Evolutionary conservation across 2,113 vertebrate genomes (phyloP), one percentile per base, ranked within the genome.

Genomic region (Eulemur rufifrons): DNA sequence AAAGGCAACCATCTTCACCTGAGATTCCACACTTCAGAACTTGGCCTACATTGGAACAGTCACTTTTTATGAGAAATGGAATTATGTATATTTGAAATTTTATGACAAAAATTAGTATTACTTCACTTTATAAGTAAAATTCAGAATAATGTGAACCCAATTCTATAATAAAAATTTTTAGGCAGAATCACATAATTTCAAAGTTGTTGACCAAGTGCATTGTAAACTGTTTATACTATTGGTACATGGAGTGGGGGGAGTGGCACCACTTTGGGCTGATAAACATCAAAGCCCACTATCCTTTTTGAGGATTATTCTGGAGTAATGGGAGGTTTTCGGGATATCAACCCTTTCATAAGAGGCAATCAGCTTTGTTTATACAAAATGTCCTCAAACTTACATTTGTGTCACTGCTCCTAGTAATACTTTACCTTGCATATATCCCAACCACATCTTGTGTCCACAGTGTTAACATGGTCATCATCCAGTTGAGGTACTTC

Each of bases 21-120:
- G 45, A 80, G 37, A 78, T 86, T 34, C 11, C 11, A 68, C 11
- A 29, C 63, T 81, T 88, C 37, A 93, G 52, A 92, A 39, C 20
- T 52, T 47, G 34, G 42, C 42, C 23, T 93, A 6, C 10, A 32
- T 59, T 32, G 52, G 15, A 85, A 47, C 5, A 39, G 52, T 82
- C 73, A 66, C 20, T 63, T 86, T 93, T 86, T 52, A 39, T 66
- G n/a, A 90, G 81, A 86, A 54, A 25, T 88, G 10, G 64, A 94
- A 66, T 66, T 77, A 83, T 2, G n/a, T 5, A 0, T 23, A 37
- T 74, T n/a, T 90, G 39, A 89, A 73, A 34, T 32, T 73, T 81
- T 93, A 82, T 92, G 74, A 69, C 80, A 23, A 56, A 82, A 85
- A 59, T 32, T 80, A 73, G 21, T 47, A 50, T 68, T 63, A 34